Evolutionary conservation across 2,113 vertebrate species (phyloP).

Genomic region (Antechinus flavipes): DNA sequence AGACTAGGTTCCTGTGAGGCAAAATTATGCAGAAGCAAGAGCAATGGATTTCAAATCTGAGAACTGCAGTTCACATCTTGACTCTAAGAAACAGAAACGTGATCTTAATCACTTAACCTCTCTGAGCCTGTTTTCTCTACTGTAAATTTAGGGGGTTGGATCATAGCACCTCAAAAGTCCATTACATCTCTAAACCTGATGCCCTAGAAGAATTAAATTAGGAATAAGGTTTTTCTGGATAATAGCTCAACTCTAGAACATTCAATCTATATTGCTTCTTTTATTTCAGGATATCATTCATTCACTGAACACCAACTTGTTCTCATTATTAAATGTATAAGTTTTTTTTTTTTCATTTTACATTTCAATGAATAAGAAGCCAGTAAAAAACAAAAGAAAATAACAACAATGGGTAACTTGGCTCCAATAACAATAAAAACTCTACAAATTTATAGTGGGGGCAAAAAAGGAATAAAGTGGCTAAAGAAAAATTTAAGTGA

Average conservation of each 20-base stretch:
- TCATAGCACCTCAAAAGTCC: background rate
- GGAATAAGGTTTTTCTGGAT: background rate
- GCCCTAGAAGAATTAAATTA: background rate
- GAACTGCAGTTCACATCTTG: background rate
- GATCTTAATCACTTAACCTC: background rate
- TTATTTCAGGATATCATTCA: background rate
- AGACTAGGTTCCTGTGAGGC: background rate
- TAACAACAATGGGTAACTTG: fast-evolving
- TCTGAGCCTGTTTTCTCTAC: background rate
- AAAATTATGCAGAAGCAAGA: background rate
- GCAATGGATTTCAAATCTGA: background rate
- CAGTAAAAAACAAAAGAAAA: no score
- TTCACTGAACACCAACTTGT: no score
- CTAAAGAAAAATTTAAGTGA: background rate
- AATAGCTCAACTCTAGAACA: background rate
- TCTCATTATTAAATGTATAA: background rate
- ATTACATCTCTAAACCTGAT: background rate
- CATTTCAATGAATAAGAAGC: background rate
- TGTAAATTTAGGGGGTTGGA: background rate
- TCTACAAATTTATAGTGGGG: background rate
- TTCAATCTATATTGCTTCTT: background rate
- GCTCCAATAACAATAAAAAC: background rate
- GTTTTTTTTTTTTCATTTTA: no score
- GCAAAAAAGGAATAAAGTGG: background rate
- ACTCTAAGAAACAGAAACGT: background rate